Percentiles rank a stretch among this genome's conserved stretches.
Evolutionary conservation across 2,113 vertebrate species (phyloP).

Genomic region (Anhinga rufa): DNA sequence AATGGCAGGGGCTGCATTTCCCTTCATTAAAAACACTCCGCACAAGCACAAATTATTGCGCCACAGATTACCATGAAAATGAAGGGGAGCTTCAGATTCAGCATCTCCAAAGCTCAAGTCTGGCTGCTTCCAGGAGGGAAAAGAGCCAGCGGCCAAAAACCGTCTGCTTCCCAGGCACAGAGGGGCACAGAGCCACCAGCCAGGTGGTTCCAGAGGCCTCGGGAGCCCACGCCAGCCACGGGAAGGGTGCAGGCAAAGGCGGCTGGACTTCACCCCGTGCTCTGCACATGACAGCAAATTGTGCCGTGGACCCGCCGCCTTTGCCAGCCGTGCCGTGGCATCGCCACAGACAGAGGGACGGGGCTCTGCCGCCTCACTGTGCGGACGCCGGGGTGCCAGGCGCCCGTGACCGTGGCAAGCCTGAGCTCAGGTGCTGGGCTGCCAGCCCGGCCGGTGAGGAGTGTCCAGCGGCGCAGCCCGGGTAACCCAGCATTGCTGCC

Average conservation of each 20-base stretch:
- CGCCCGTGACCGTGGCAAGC: fast-evolving
- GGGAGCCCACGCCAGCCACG: fast-evolving
- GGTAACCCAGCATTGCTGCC: fast-evolving
- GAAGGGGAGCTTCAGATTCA: background rate
- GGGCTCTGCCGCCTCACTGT: fast-evolving
- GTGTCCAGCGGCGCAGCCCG: fast-evolving
- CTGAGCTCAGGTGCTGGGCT: background rate
- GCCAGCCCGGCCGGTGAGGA: background rate
- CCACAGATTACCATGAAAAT: background rate
- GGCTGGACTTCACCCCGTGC: background rate
- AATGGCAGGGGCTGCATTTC: background rate
- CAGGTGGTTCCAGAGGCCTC: fast-evolving
- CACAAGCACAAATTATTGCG: background rate
- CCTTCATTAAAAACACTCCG: background rate
- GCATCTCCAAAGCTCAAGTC: background rate
- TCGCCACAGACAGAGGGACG: background rate
- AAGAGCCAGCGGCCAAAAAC: fast-evolving
- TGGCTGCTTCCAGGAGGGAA: background rate
- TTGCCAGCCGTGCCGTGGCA: fast-evolving
- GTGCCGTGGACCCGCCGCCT: fast-evolving
- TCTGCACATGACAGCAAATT: background rate
- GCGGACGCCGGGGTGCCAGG: background rate
- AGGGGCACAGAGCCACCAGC: background rate
- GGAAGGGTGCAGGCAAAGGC: background rate
- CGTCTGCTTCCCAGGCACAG: fast-evolving